These are phyloP conservation scores for Ammodytes dubius DNA, from an alignment of 2,113 vertebrate species.

Conservation along the genomic window DNA sequence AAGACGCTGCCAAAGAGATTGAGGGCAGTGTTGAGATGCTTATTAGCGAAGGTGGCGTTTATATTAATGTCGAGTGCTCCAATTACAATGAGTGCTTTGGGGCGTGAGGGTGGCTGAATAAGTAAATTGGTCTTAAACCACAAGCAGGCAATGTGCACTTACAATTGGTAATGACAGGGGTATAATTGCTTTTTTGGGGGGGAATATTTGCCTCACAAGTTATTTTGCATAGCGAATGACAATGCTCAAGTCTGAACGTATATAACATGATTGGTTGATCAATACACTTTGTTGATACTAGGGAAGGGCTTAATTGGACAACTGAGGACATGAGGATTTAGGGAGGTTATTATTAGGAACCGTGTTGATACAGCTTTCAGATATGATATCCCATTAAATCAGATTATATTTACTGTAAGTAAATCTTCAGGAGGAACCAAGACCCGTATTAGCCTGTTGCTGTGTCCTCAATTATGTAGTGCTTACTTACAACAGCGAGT, in stretches of 20 bases:
- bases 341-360: background rate
- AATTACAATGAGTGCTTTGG: constrained; percentile 52
- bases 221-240: background rate
- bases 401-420: background rate
- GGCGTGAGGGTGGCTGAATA: constrained; percentile 26
- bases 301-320: background rate
- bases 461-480: background rate
- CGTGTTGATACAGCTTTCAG: background rate
- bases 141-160: constrained; percentile 56
- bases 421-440: background rate
- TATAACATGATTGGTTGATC: background rate
- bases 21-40: constrained; percentile 29
- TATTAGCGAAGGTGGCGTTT: constrained; percentile 39
- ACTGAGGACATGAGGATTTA: background rate
- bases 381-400: background rate
- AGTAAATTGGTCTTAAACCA: constrained; percentile 52
- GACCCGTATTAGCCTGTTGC: background rate
- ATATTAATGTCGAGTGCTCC: constrained; percentile 49
- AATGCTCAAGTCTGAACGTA: background rate
- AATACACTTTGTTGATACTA: background rate
- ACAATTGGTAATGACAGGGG: constrained; percentile 32
- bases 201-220: constrained; percentile 23
- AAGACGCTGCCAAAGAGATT: constrained; percentile 19
- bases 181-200: constrained; percentile 46
- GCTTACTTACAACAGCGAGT: too few species aligned